A percentile compares a stretch with the other conserved stretches of the same genome.
Evolutionary conservation across 1,140 invertebrate species (phyloP).

Genomic region (Aphelenchoides besseyi): DNA sequence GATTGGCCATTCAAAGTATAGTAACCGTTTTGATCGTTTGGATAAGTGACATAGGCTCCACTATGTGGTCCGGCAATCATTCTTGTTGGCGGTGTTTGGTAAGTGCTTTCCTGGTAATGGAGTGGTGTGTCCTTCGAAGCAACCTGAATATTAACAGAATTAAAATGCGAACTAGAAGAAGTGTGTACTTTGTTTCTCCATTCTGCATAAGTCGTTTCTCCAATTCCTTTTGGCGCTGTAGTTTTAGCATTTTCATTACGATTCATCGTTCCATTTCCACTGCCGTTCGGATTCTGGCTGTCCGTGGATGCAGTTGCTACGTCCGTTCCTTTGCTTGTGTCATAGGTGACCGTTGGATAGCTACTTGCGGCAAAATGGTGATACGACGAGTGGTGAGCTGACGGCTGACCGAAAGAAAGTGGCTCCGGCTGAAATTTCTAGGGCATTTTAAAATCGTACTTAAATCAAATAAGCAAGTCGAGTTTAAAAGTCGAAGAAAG

Average conservation of each 20-base stretch:
- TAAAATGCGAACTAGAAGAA: too few relatives aligned
- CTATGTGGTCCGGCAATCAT: background rate
- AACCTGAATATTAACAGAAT: too few relatives aligned
- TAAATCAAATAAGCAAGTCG: too few relatives aligned
- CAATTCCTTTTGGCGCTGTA: slow-evolving; percentile 49
- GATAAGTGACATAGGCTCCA: slow-evolving; percentile 3
- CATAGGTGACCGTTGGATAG: slow-evolving; percentile 14
- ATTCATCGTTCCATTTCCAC: slow-evolving; percentile 36
- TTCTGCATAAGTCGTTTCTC: slow-evolving; percentile 59
- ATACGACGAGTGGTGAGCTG: slow-evolving; percentile 32
- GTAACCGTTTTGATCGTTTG: background rate
- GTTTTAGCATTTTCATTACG: slow-evolving; percentile 19
- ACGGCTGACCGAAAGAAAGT: slow-evolving; percentile 34
- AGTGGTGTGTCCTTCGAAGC: slow-evolving; percentile 54
- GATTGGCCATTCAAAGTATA: background rate
- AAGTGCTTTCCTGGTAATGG: slow-evolving; percentile 45
- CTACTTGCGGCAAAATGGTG: slow-evolving; percentile 14
- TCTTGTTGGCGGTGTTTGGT: slow-evolving; percentile 34
- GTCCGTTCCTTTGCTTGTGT: slow-evolving; percentile 27
- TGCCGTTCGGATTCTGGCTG: slow-evolving; percentile 20
- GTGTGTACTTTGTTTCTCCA: too few relatives aligned
- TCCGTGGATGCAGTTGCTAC: slow-evolving; percentile 33
- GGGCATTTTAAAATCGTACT: slow-evolving; percentile 30
- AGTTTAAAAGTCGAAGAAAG: background rate
- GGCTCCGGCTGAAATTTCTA: slow-evolving; percentile 21